Base-by-base conservation (phyloP, 2,113 vertebrate genomes). In the Myotis brandtii region DNA sequence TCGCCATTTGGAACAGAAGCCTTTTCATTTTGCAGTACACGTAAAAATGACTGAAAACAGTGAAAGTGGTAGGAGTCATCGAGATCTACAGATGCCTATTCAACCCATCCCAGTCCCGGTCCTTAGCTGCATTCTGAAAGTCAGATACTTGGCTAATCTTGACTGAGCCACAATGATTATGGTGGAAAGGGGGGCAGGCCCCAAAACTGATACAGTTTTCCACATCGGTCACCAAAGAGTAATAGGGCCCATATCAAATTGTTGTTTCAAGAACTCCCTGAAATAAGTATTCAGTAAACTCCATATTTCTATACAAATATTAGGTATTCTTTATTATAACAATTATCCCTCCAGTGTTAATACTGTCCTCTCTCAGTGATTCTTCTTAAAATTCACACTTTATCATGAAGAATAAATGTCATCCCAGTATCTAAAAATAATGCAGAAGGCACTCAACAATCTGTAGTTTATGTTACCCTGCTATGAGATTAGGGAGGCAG, bases 381-480 rank as follows among this genome's bases (percentile, higher is more conserved):
- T 82, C 48, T 88, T 95, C 86, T 77, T 87, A 67, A 94, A 93
- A 80, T n/a, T 40, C 20, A 50, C 23, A 73, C 40, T 52, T 86
- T 43, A 67, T 54, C 62, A 43, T 73, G 27, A 95, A 90, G 16
- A 93, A 25, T 37, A 67, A 27, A 21, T 48, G 3, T 73, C 54
- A 73, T 73, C 27, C 7, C 16, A 40, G 18, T 46, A 77, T 66
- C 32, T 37, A 54, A 80, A 56, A 96, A 40, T 80, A 84, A 70
- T 72, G 27, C 46, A 37, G 30, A 43, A 67, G 43, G 6, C 46
- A 80, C 10, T 96, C 37, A 25, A 25, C n/a, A 77, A 67, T 54
- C 13, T 52, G 64, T 54, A 72, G 34, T 50, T 86, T 64, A 2
- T 70, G 54, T 89, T 84, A 64, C 16, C 21, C 6, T 32, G 13